A percentile compares a stretch with the other conserved stretches of the same genome.
phyloP scores from a whole-genome alignment of 1,140 invertebrate genomes.

The Forficula auricularia region DNA sequence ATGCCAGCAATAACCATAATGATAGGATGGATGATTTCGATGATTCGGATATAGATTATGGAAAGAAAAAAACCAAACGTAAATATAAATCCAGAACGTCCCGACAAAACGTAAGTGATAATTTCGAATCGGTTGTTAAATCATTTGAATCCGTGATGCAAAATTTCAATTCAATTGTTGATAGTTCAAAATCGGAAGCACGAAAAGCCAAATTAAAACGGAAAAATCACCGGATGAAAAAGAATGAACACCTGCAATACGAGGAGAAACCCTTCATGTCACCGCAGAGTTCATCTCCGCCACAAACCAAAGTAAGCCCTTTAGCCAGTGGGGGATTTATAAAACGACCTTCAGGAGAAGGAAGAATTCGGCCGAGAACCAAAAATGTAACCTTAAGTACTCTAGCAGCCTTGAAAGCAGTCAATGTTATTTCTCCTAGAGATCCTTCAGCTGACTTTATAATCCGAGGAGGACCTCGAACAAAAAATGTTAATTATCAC shows the following conservation, averaged over 20 bases:
- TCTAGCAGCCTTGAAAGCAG: conserved; percentile 13
- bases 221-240: conserved; percentile 22
- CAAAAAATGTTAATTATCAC: conserved; percentile 44
- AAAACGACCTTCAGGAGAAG: conserved; percentile 6
- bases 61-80: conserved; percentile 21
- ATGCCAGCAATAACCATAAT: conserved; percentile 22
- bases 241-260: conserved; percentile 27
- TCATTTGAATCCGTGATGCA: conserved; percentile 34
- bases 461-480: conserved; percentile 35
- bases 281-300: conserved; percentile 28
- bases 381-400: conserved; percentile 19
- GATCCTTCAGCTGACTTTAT: conserved; percentile 20
- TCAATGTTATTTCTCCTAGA: conserved; percentile 8
- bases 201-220: conserved; percentile 24
- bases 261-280: conserved; percentile 18
- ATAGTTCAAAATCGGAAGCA: conserved; percentile 21
- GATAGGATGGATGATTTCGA: conserved; percentile 29
- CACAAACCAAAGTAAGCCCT: conserved; percentile 53
- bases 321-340: conserved; percentile 24
- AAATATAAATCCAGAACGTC: conserved; percentile 9
- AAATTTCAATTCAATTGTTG: conserved; percentile 33
- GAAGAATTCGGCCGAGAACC: conserved; percentile 8
- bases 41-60: conserved; percentile 25
- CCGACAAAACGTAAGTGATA: conserved; percentile 4
- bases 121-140: conserved; percentile 30